phyloP scores from a whole-genome alignment of 2,113 vertebrate genomes.

The Mastomys coucha region DNA sequence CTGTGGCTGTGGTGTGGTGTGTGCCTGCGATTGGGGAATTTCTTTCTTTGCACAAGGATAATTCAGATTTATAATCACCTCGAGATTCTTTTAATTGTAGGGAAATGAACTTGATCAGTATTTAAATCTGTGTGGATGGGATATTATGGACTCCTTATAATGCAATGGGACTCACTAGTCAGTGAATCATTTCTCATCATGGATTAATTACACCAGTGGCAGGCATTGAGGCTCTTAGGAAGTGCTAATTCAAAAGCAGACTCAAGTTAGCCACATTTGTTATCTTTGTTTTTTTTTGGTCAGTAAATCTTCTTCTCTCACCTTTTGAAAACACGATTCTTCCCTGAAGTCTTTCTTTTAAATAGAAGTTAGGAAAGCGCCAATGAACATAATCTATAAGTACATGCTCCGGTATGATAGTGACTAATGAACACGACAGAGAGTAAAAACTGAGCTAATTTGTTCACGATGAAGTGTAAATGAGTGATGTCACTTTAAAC shows the following conservation, averaged over 20 bases:
- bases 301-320: constrained; percentile 30
- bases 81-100: constrained; percentile 61
- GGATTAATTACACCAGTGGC: constrained; percentile 80
- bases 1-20: not conserved
- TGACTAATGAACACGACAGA: constrained; percentile 57
- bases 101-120: constrained; percentile 55
- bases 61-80: constrained; percentile 46
- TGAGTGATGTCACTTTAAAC: constrained; percentile 79
- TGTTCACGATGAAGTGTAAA: constrained; percentile 74
- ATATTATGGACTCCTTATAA: constrained; percentile 76
- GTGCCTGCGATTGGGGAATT: not conserved
- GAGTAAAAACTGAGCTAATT: constrained; percentile 72
- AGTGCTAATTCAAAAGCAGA: constrained; percentile 78
- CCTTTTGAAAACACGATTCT: constrained; percentile 57
- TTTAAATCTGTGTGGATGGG: constrained; percentile 71
- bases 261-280: constrained; percentile 53
- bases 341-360: constrained; percentile 60
- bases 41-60: constrained; percentile 14
- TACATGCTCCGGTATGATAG: constrained; percentile 16
- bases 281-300: constrained; percentile 70
- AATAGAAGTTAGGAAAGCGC: constrained; percentile 32
- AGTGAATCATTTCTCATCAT: constrained; percentile 78
- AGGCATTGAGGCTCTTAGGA: constrained; percentile 79
- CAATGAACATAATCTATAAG: constrained; percentile 19
- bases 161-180: constrained; percentile 68